Base-by-base conservation (phyloP, 2,113 vertebrate species). In the Hylia prasina region DNA sequence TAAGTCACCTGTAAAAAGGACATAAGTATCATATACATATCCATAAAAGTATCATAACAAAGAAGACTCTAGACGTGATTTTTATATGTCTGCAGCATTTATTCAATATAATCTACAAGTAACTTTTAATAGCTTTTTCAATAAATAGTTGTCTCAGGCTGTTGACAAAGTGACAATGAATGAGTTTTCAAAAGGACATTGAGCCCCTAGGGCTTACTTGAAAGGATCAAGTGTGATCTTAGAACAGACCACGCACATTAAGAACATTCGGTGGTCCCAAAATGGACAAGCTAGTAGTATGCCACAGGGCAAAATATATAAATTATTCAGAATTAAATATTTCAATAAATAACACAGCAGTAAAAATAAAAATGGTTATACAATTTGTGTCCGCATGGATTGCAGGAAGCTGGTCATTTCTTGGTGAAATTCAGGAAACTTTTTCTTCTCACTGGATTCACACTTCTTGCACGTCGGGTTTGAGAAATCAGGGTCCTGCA, bases 141-240 rank as follows among this genome's bases (percentile, higher is more conserved):
- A 98, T 98, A 98, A 98, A 98, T 98, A 98, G 9, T 81, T 90
- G 42, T 53, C 11, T 88, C 28, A 93, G 51, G 94, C 97, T 95
- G 96, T 81, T 91, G 65, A 63, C 85, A 76, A 97, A 92, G 20
- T 89, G 69, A 94, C 81, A 90, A 60, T 20, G 4, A 35, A 16
- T 72, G 37, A 57, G 14, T 90, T 95, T 92, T 80, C 47, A 64
- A 53, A 45, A 88, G 35, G 78, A 69, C 4, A 7, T 92, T 95
- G 90, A 98, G 98, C 98, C 98, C 98, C 7, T 98, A 97, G 98
- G 98, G 98, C 98, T 98, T 98, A 98, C 98, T 76, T 76, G 30
- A 81, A 96, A 96, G 96, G 96, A 98, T 97, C 96, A 96, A 71
- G 89, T 96, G 61, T 97, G 97, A 96, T 98, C 96, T 96, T 94